Conservation (phyloP, 2,888 invertebrate genomes). For the Gari tellinella region DNA sequence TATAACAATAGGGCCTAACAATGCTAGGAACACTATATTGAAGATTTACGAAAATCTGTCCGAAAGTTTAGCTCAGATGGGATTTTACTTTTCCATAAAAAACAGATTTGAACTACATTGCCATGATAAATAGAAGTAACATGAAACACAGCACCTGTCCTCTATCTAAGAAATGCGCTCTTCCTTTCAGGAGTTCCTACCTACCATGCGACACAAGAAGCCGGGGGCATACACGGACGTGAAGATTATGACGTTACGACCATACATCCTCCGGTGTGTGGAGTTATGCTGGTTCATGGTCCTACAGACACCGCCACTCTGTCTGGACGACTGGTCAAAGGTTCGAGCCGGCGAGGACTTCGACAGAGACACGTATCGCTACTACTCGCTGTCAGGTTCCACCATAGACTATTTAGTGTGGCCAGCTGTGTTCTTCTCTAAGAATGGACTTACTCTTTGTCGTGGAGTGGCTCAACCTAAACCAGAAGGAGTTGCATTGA, state of each 20-base stretch:
- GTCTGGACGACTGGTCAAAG: conserved; percentile 23
- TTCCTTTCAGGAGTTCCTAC: conserved; percentile 62
- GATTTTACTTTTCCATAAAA: no score
- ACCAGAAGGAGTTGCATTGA: conserved; percentile 49
- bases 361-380: conserved; percentile 44
- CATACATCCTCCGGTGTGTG: conserved; percentile 47
- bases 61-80: no score
- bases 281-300: conserved; percentile 57
- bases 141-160: no score
- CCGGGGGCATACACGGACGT: conserved; percentile 7
- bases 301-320: conserved; percentile 38
- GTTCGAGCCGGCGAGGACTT: conserved; percentile 35
- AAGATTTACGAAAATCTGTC: no score
- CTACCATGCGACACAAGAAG: conserved; percentile 33
- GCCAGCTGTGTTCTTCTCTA: conserved; percentile 39
- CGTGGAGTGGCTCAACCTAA: conserved; percentile 50
- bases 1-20: no score
- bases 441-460: conserved; percentile 26
- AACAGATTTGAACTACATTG: no score
- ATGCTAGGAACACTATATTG: no score
- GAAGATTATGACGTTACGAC: conserved; percentile 16
- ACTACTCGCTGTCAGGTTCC: conserved; percentile 33
- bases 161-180: no score
- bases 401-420: conserved; percentile 51
- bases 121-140: no score